Percentiles rank a stretch among this genome's conserved stretches.
Conservation (phyloP, 2,113 vertebrate species). For the Scytalopus superciliaris region DNA sequence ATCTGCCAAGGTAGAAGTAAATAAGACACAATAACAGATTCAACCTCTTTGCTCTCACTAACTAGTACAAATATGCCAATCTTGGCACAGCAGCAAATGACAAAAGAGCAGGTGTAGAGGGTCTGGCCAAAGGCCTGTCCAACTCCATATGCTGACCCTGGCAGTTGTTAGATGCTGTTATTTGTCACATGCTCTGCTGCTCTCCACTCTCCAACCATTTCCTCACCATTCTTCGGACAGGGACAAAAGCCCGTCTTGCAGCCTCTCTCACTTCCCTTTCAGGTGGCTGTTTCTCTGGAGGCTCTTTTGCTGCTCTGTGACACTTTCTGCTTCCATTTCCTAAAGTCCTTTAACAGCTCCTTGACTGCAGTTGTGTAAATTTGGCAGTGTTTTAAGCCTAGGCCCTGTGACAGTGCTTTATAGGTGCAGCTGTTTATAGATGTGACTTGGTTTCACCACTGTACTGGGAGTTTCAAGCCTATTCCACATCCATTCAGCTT, state of each 20-base stretch:
- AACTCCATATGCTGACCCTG: not conserved
- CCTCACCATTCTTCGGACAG: not conserved
- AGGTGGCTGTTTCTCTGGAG: not conserved
- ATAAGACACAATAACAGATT: not conserved
- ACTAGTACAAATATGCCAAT: not conserved
- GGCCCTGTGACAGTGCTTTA: not conserved
- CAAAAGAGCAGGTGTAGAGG: not conserved
- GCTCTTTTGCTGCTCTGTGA: not conserved
- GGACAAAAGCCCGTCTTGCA: not conserved
- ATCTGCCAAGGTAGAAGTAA: not conserved
- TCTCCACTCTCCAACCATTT: not conserved
- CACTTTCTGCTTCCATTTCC: not conserved
- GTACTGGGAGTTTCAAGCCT: not conserved
- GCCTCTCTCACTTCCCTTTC: not conserved
- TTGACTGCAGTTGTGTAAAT: not conserved
- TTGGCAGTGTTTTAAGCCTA: not conserved
- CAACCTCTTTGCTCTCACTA: not conserved
- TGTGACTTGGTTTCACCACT: not conserved
- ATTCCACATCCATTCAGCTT: not conserved
- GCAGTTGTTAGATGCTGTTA: not conserved
- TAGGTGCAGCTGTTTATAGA: not conserved
- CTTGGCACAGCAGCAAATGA: not conserved
- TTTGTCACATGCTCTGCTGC: not conserved
- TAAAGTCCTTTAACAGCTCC: not conserved
- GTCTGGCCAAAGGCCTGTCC: not conserved